Evolutionary conservation across 2,797 vertebrate genomes (phyloP).

Genomic region (Pangasius krempfi): DNA sequence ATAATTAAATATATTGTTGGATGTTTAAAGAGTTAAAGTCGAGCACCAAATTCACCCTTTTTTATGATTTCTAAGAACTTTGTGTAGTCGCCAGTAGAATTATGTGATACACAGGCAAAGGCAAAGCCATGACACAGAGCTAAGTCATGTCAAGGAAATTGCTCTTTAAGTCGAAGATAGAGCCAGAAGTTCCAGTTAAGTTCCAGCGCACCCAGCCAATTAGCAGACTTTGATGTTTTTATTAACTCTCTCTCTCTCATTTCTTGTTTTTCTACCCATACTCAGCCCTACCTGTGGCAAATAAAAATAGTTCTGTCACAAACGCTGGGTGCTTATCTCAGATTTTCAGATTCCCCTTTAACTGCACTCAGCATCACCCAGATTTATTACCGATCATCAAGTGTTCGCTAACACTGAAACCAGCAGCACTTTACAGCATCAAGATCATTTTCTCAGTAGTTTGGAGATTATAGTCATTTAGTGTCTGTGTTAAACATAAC

Average conservation of each 20-base stretch:
- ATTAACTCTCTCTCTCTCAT: not conserved
- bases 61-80: not conserved
- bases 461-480: slow-evolving; percentile 25
- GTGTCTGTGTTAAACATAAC: slow-evolving; percentile 23
- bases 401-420: not conserved
- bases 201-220: not conserved
- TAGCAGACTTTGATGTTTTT: slow-evolving; percentile 4
- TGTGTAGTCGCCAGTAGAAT: not conserved
- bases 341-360: slow-evolving; percentile 21
- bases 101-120: not conserved
- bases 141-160: slow-evolving; percentile 5
- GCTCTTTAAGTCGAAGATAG: not conserved
- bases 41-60: not conserved
- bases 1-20: not conserved
- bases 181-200: slow-evolving; percentile 17
- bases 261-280: not conserved
- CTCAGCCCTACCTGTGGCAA: slow-evolving; percentile 10
- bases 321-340: not conserved
- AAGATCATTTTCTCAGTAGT: slow-evolving; percentile 5
- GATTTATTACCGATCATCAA: slow-evolving; percentile 24
- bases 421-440: slow-evolving; percentile 7
- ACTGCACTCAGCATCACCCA: slow-evolving; percentile 16
- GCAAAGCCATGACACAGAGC: not conserved
- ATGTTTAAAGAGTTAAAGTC: not conserved
- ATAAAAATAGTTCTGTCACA: slow-evolving; percentile 12